These are phyloP conservation scores for Capromys pilorides DNA, from an alignment of 2,797 vertebrate species.

Conservation along the genomic window DNA sequence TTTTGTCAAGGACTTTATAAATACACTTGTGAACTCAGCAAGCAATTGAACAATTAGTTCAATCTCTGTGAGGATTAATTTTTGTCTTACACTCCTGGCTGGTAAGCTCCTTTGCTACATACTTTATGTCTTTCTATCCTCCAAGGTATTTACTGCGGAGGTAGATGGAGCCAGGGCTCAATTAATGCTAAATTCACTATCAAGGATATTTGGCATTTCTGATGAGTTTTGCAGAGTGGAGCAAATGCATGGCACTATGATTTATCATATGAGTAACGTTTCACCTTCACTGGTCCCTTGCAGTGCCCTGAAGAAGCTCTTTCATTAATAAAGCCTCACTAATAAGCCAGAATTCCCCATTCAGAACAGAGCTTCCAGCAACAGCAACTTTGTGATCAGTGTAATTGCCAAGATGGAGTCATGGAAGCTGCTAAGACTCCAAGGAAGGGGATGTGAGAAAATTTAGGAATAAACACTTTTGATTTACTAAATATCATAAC, in stretches of 20 bases:
- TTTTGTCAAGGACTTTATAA: neutral
- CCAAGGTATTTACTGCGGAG: neutral
- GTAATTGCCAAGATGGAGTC: neutral
- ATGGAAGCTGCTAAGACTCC: neutral
- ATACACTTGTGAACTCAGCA: neutral
- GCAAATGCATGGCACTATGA: neutral
- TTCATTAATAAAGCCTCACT: neutral
- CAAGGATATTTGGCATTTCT: neutral
- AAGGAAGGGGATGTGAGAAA: neutral
- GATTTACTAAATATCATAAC: neutral
- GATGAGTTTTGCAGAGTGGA: neutral
- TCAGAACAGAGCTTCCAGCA: neutral
- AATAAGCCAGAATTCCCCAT: neutral
- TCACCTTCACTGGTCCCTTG: neutral
- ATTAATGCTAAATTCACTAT: neutral
- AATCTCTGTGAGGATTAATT: neutral
- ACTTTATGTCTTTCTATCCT: neutral
- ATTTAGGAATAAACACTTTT: neutral
- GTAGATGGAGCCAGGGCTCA: neutral
- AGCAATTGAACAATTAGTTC: neutral
- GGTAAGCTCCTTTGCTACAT: neutral
- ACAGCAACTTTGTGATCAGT: neutral
- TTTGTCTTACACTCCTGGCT: neutral
- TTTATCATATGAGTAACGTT: neutral
- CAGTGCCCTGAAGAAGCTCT: neutral